Evolutionary conservation across 1,140 invertebrate genomes (phyloP).

Genomic region (Aphis craccivora): DNA sequence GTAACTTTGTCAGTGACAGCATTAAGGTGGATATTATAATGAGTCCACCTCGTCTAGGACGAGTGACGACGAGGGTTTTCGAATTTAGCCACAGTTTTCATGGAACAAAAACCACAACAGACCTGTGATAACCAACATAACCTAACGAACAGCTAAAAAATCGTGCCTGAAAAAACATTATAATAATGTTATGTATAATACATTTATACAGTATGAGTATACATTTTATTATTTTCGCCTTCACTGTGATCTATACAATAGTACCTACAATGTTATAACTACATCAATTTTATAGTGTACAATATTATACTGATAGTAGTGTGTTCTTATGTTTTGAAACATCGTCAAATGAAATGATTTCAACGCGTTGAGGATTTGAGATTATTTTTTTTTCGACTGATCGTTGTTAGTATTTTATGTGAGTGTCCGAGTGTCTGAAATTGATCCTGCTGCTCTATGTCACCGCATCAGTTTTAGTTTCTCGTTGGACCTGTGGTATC

Average conservation of each 20-base stretch:
- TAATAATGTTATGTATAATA: not conserved
- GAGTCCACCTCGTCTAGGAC: too few relatives aligned
- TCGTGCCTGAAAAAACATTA: not conserved
- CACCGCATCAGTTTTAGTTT: not conserved
- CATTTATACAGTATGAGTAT: too few relatives aligned
- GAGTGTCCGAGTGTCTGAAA: not conserved
- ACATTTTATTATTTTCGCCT: not conserved
- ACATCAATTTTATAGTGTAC: not conserved
- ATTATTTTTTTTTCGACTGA: not conserved
- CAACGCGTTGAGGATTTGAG: not conserved
- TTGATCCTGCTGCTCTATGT: not conserved
- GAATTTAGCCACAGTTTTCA: not conserved
- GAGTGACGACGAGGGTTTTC: not conserved
- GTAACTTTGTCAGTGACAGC: too few relatives aligned
- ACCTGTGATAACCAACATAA: not conserved
- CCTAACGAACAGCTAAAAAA: not conserved
- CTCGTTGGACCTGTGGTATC: not conserved
- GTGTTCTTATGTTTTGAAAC: not conserved
- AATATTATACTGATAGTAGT: slow-evolving; percentile 4
- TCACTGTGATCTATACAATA: not conserved
- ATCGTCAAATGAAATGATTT: not conserved
- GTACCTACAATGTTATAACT: not conserved
- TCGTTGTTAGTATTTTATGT: not conserved
- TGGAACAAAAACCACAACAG: not conserved
- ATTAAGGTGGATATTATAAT: too few relatives aligned